These are phyloP conservation scores for Pterocles burchelli DNA, from an alignment of 2,113 vertebrate species.

Conservation along the genomic window DNA sequence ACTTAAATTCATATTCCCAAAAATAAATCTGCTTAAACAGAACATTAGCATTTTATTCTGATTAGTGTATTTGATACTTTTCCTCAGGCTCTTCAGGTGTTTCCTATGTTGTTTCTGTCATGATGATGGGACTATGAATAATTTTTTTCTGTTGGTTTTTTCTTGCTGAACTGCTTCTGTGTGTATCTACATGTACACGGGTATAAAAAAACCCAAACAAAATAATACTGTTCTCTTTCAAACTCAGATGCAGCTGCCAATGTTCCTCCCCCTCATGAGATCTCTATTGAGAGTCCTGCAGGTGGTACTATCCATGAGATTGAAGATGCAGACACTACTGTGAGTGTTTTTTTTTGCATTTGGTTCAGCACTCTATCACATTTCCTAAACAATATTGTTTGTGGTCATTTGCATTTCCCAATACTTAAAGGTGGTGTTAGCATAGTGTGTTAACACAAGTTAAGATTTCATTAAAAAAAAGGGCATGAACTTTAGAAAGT, in stretches of 20 bases:
- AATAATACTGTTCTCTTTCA: background rate
- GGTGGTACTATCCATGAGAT: background rate
- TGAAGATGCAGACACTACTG: conserved; percentile 46
- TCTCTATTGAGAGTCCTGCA: conserved; percentile 31
- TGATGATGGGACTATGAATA: background rate
- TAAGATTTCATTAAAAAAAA: background rate
- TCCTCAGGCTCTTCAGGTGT: background rate
- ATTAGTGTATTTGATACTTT: background rate
- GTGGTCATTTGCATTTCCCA: background rate
- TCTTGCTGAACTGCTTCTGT: background rate
- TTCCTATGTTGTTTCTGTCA: background rate
- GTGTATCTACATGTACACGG: background rate
- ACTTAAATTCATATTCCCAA: background rate
- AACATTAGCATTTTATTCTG: background rate
- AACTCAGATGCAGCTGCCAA: conserved; percentile 69
- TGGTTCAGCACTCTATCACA: background rate
- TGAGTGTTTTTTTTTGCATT: conserved; percentile 38
- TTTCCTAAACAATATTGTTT: background rate
- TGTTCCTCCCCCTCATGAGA: conserved; percentile 50
- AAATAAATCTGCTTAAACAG: background rate
- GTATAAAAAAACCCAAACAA: background rate
- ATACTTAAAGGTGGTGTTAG: background rate
- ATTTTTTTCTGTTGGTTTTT: background rate
- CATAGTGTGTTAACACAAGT: background rate
- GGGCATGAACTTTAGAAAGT: background rate